Evolutionary conservation across 1,140 invertebrate species (phyloP), one percentile per base, ranked within the genome.

Genomic region (Drosophila repletoides): DNA sequence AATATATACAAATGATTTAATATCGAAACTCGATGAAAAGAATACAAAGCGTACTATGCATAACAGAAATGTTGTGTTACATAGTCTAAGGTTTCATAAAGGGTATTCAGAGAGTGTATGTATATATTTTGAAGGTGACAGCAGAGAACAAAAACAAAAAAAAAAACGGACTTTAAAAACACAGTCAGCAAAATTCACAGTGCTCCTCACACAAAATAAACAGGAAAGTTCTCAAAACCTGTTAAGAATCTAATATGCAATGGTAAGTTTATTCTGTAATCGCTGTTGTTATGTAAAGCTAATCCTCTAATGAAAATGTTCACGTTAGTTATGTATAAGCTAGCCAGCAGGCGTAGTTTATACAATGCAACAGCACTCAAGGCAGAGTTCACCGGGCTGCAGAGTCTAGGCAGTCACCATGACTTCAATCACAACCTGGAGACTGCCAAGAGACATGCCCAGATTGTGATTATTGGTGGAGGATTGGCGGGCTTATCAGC

Each of bases 401-500:
- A 72, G 5, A 41, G 49, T 3, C 49, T 48, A 34, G 34, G 52
- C 1, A 28, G 41, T 19, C 19, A 26, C 6, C 12, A 24, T 4
- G 49, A 64, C 5, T 63, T 29, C 22, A 69, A 41, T 21, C 46
- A 56, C n/a, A 56, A 84, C 21, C 12, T 83, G 17, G 70, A 86
- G n/a, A 10, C 70, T 7, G 70, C 74, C 1, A 76, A 65, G 34
- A 46, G 61, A 14, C 76, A 76, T 67, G 94, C 94, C n/a, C 92
- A 91, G 1, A 92, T 95, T 1, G 92, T 96, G 1, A 94, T 96
- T 9, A 90, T 96, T 10, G 95, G 95, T 0, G 95, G 94, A 3
- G 95, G 95, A n/a, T 93, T 96, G 70, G 94, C 95, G 0, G 95
- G 95, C 1, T 89, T 96, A 1, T 95, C 95, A 0, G 95, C 94